A percentile compares a stretch with the other conserved stretches of the same genome.
Conservation (phyloP, 2,797 vertebrate species). For the Crenichthys baileyi region DNA sequence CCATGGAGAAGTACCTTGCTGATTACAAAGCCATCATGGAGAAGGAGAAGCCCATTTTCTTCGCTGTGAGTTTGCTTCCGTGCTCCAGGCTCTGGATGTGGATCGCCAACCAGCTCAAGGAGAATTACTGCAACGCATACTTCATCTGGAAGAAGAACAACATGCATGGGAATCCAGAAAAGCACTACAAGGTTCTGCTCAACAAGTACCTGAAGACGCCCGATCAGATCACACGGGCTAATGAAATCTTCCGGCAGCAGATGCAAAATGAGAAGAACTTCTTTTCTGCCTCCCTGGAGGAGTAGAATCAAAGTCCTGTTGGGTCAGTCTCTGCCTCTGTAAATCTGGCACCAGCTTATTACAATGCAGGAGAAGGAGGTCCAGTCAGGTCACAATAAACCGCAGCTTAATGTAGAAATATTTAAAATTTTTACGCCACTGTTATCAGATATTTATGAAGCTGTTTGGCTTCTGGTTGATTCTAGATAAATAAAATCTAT, state of each 20-base stretch:
- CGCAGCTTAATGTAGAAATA: neutral
- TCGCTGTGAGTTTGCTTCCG: conserved; percentile 10
- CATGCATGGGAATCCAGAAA: neutral
- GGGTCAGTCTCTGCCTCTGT: too few species aligned
- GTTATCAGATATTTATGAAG: neutral
- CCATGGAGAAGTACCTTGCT: conserved; percentile 17
- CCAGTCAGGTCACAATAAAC: neutral
- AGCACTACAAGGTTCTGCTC: neutral
- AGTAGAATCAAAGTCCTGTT: neutral
- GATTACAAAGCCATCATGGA: conserved; percentile 14
- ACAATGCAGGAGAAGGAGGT: neutral
- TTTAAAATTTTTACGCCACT: neutral
- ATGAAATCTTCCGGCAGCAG: conserved; percentile 7
- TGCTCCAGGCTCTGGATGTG: conserved; percentile 15
- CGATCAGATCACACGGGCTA: neutral
- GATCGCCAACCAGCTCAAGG: conserved; percentile 7
- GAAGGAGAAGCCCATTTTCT: neutral
- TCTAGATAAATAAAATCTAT: neutral
- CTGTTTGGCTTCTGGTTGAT: too few species aligned
- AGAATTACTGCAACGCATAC: neutral
- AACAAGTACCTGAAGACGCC: neutral
- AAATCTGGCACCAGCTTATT: neutral
- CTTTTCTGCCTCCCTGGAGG: neutral
- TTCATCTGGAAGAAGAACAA: conserved; percentile 16
- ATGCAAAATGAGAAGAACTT: conserved; percentile 9